Conservation (phyloP, 2,113 vertebrate genomes). For the Micromys minutus region DNA sequence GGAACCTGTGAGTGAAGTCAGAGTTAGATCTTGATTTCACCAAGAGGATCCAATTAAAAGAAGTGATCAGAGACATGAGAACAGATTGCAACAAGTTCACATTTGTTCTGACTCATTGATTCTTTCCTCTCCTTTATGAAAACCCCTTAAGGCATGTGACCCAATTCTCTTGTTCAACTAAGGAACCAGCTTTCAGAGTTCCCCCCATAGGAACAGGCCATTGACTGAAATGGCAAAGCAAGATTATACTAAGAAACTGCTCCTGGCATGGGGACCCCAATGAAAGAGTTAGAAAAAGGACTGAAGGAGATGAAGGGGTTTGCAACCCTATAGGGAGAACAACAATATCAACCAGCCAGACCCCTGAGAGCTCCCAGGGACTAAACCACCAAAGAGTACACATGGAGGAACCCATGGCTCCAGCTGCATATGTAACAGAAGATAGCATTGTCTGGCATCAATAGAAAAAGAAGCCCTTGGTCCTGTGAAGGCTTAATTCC, state of each 20-base stretch:
- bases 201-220: background rate
- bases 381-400: no score
- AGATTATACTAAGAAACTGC: background rate
- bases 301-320: no score
- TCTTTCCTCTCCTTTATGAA: background rate
- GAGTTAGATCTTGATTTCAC: background rate
- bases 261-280: no score
- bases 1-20: background rate
- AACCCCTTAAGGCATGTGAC: background rate
- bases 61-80: background rate
- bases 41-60: background rate
- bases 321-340: no score
- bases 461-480: no score
- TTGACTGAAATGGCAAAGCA: background rate
- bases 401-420: no score
- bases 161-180: background rate
- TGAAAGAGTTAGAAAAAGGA: no score
- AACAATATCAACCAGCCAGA: no score
- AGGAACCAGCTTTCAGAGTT: background rate
- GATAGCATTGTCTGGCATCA: no score
- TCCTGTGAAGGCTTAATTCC: no score
- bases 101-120: background rate
- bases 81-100: background rate
- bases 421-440: no score
- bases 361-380: no score